A percentile compares a stretch with the other conserved stretches of the same genome.
These are phyloP conservation scores for Catocala fraxini DNA, from an alignment of 2,888 invertebrate species.

Conservation along the genomic window DNA sequence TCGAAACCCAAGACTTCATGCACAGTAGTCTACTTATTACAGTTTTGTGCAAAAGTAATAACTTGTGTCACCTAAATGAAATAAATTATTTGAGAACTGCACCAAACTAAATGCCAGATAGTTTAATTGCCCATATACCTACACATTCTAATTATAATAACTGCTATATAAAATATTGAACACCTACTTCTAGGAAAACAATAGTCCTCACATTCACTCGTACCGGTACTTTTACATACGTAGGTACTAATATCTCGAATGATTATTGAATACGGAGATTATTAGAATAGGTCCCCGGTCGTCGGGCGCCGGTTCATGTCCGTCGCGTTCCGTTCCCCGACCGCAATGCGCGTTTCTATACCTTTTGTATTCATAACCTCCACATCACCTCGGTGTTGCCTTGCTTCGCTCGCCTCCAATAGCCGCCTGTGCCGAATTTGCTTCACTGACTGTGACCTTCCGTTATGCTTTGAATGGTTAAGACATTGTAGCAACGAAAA, in stretches of 20 bases:
- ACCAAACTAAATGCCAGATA: too few relatives aligned
- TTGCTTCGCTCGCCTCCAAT: conserved; percentile 55
- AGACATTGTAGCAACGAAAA: not conserved
- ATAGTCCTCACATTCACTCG: not conserved
- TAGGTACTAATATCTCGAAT: conserved; percentile 4
- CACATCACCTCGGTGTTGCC: conserved; percentile 67
- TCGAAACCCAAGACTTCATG: too few relatives aligned
- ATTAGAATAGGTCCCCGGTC: conserved; percentile 64
- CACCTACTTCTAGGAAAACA: too few relatives aligned
- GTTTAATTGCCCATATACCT: too few relatives aligned
- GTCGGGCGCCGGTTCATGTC: conserved; percentile 61
- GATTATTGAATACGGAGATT: conserved; percentile 10
- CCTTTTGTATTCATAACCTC: conserved; percentile 80
- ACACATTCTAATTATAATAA: too few relatives aligned
- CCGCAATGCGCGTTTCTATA: conserved; percentile 72
- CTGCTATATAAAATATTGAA: too few relatives aligned
- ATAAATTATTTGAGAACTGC: too few relatives aligned
- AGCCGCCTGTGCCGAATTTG: conserved; percentile 64
- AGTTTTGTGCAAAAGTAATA: too few relatives aligned
- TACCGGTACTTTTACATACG: conserved; percentile 13
- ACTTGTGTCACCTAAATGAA: too few relatives aligned
- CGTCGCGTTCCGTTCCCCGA: conserved; percentile 74
- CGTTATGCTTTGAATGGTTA: conserved; percentile 36
- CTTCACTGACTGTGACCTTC: conserved; percentile 62
- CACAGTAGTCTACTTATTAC: too few relatives aligned